Conservation (phyloP, 2,113 vertebrate species). For the Epinephelus lanceolatus region DNA sequence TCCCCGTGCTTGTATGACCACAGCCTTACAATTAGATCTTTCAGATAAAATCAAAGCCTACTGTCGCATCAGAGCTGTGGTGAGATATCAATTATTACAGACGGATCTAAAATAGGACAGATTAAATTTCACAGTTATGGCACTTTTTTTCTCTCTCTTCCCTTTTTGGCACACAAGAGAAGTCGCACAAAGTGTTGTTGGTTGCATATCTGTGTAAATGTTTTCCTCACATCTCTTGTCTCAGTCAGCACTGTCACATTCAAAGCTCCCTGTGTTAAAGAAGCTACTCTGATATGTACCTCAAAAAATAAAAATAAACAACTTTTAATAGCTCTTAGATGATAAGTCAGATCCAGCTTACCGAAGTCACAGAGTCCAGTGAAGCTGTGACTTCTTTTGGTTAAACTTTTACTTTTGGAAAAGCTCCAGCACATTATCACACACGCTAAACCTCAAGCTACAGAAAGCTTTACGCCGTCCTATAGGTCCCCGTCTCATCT, state of each 20-base stretch:
- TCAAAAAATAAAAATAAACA: conserved; percentile 53
- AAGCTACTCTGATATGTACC: conserved; percentile 28
- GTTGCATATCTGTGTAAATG: conserved; percentile 39
- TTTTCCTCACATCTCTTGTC: conserved; percentile 45
- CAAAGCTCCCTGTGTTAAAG: conserved; percentile 38
- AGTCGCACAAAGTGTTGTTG: conserved; percentile 41
- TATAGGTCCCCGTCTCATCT: not conserved
- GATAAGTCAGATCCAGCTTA: conserved; percentile 39
- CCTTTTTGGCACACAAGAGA: conserved; percentile 13
- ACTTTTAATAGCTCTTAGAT: conserved; percentile 50
- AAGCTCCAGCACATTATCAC: not conserved
- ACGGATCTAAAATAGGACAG: conserved; percentile 66
- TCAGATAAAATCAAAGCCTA: conserved; percentile 67
- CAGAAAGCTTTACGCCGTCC: not conserved
- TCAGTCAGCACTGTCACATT: conserved; percentile 46
- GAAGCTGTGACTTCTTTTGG: conserved; percentile 18
- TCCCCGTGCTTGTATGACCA: conserved; percentile 57
- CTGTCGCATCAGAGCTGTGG: conserved; percentile 45
- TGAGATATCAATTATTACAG: conserved; percentile 67
- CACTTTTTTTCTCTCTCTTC: conserved; percentile 1
- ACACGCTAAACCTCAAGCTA: not conserved
- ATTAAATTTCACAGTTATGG: conserved; percentile 67
- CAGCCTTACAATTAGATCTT: conserved; percentile 66
- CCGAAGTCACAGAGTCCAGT: conserved; percentile 26
- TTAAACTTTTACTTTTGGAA: conserved; percentile 23